These are phyloP conservation scores for Heliconius hermathena DNA, from an alignment of 1,140 invertebrate genomes.

Conservation along the genomic window DNA sequence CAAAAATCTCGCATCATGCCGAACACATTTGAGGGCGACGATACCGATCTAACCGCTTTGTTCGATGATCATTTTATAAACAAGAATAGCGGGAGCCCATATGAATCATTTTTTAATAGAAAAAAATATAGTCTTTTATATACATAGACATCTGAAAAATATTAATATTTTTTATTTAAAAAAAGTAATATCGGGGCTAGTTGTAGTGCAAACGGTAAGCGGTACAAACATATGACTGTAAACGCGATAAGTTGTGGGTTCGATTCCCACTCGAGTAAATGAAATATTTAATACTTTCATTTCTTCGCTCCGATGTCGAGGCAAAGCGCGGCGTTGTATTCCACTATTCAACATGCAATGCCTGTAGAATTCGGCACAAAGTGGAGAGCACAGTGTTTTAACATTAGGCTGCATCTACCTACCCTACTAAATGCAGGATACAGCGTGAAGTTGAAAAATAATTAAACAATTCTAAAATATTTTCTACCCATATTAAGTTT, in stretches of 20 bases:
- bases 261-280: no score
- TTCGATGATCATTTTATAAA: constrained; percentile 72
- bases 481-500: no score
- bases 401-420: no score
- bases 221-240: no score
- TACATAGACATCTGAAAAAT: constrained; percentile 11
- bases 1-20: constrained; percentile 80
- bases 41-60: constrained; percentile 73
- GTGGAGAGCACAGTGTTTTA: background rate
- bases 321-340: no score
- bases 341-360: no score
- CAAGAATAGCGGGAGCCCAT: constrained; percentile 78
- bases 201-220: no score
- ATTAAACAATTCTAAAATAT: background rate
- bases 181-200: no score
- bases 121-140: constrained; percentile 43
- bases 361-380: background rate
- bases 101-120: constrained; percentile 74
- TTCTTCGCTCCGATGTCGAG: no score
- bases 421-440: no score
- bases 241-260: no score
- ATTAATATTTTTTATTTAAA: background rate
- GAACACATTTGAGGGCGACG: constrained; percentile 69
- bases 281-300: no score
- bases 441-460: background rate